Base-by-base conservation (phyloP, 1,140 invertebrate species). In the Patella vulgata region DNA sequence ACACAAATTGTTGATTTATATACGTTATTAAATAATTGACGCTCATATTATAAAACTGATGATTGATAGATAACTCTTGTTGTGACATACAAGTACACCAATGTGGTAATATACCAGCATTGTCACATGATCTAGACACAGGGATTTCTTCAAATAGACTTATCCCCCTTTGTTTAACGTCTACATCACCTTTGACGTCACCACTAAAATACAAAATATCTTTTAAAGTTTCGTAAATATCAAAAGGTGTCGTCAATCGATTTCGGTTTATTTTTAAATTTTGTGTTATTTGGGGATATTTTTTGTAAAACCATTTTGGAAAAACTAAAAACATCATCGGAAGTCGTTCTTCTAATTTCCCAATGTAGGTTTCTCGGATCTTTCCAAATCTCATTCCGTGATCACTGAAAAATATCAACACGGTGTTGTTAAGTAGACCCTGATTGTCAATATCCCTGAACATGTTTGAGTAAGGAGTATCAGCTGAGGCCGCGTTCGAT, bases 351-450 rank as follows among this genome's bases (percentile, higher is more conserved):
- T 98, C 96, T 60, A 96, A 86, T 79, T 92, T 90, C 0, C 96
- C 96, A 55, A 87, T 89, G 77, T 91, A 91, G 0, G 94, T 96
- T 69, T 88, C 80, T 21, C 92, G 80, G 19, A 94, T 90, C 3
- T 86, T 85, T 2, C 95, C 95, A 86, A 92, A 97, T 30, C 96
- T 82, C 74, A 95, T 90, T 68, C 96, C 96, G 80, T 98, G 96
- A 82, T 98, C 96, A 74, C 94, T 95, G 67, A 95, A 86, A 19
- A 97, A 88, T 27, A 97, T 86, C 0, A 97, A 79, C 0, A 88
- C 79, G 0, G 89, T 89, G 67, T 88, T 84, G 36, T 87, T 81
- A 0, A 88, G 69, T 36, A 73, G 70, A 17, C 71, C 65, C 28
- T 65, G 59, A 8, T 74, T 53, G 27, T 81, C 55, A 19, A 86